Conservation (phyloP, 64 coral and sea anemone genomes). For the Montipora capricornis region DNA sequence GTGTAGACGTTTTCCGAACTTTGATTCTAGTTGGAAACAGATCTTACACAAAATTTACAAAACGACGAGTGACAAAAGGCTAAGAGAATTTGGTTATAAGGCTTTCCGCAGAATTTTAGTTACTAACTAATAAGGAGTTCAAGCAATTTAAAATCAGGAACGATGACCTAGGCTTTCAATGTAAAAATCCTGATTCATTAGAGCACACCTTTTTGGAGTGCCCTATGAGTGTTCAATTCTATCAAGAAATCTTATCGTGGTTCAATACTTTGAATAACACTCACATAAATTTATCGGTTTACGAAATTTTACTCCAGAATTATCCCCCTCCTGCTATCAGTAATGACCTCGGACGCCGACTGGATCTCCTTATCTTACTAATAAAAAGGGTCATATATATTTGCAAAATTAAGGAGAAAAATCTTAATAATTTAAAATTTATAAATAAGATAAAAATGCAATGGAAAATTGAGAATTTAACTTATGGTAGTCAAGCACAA, state of each 20-base stretch:
- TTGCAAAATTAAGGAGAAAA: background rate
- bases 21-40: too few relatives aligned
- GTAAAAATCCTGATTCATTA: background rate
- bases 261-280: background rate
- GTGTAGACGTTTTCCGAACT: background rate
- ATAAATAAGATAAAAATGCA: constrained; percentile 13
- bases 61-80: too few relatives aligned
- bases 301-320: background rate
- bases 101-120: background rate
- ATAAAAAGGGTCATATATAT: background rate
- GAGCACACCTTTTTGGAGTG: constrained; percentile 5
- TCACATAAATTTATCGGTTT: background rate
- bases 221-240: background rate
- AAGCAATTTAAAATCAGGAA: background rate
- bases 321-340: background rate
- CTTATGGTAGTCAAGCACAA: background rate
- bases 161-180: background rate
- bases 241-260: constrained; percentile 5
- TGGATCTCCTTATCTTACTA: background rate
- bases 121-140: background rate
- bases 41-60: too few relatives aligned
- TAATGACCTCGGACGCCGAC: background rate
- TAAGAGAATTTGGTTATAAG: background rate
- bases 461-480: constrained; percentile 15
- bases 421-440: background rate